These are phyloP conservation scores for Amphiduros pacificus DNA, from an alignment of 2,888 invertebrate species.

Conservation along the genomic window DNA sequence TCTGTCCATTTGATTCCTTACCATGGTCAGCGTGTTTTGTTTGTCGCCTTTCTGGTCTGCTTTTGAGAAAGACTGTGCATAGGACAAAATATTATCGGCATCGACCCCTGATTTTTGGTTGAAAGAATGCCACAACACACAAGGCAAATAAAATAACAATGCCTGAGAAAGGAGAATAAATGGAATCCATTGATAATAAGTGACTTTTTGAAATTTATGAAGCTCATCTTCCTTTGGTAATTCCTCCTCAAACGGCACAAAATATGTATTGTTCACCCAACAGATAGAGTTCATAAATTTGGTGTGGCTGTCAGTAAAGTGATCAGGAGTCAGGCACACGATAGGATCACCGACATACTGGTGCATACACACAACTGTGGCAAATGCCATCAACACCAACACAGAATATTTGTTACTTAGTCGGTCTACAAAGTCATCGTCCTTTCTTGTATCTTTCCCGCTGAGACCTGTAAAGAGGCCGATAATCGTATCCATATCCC, in stretches of 20 bases:
- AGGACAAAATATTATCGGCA: constrained; percentile 25
- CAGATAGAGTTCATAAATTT: constrained; percentile 20
- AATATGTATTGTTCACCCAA: constrained; percentile 28
- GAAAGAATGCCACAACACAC: constrained; percentile 57
- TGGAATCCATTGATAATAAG: constrained; percentile 40
- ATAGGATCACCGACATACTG: constrained; percentile 24
- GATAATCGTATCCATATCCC: constrained; percentile 13
- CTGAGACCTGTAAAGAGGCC: constrained; percentile 8
- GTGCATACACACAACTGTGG: constrained; percentile 13
- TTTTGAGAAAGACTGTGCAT: constrained; percentile 15
- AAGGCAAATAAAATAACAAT: constrained; percentile 57
- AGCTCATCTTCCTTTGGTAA: constrained; percentile 9
- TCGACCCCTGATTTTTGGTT: constrained; percentile 33
- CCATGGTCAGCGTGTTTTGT: constrained; percentile 12
- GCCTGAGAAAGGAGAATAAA: constrained; percentile 48
- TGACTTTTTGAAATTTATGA: neutral
- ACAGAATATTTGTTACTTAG: constrained; percentile 23
- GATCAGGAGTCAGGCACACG: constrained; percentile 24
- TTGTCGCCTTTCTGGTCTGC: constrained; percentile 12
- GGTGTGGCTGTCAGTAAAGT: constrained; percentile 22
- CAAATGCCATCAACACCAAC: constrained; percentile 19
- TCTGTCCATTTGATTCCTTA: constrained; percentile 23
- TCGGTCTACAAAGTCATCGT: constrained; percentile 25
- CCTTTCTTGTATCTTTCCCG: constrained; percentile 10
- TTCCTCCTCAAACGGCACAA: constrained; percentile 5